Conservation (phyloP, 1,140 invertebrate species). For the Theocolax elegans region DNA sequence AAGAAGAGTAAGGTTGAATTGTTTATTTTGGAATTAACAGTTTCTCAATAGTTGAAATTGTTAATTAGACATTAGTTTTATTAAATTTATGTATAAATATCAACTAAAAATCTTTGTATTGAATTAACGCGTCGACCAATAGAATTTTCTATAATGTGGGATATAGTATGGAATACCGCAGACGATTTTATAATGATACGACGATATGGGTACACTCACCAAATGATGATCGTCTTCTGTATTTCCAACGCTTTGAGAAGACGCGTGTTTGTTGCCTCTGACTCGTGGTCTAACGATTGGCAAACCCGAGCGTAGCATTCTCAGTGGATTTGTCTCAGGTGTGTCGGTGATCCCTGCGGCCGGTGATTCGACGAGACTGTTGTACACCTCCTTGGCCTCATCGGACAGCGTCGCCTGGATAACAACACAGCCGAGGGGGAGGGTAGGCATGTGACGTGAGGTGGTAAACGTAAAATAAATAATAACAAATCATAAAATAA, state of each 20-base stretch:
- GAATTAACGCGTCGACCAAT: too few relatives aligned
- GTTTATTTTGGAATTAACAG: too few relatives aligned
- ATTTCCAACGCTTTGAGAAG: background rate
- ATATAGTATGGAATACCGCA: too few relatives aligned
- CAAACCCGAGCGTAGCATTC: conserved; percentile 76
- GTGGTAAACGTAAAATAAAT: conserved; percentile 35
- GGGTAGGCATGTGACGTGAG: conserved; percentile 35
- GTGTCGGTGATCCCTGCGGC: conserved; percentile 50
- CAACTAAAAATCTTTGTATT: too few relatives aligned
- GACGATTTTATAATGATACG: too few relatives aligned
- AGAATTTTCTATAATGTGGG: too few relatives aligned
- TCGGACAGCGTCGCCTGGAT: conserved; percentile 76
- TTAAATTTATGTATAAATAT: too few relatives aligned
- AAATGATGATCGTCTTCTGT: too few relatives aligned
- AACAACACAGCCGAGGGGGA: conserved; percentile 30
- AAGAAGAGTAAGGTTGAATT: too few relatives aligned
- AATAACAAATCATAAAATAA: conserved; percentile 7
- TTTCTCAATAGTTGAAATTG: too few relatives aligned
- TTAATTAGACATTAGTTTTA: too few relatives aligned
- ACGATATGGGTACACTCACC: too few relatives aligned
- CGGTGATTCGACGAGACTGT: conserved; percentile 86
- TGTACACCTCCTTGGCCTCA: conserved; percentile 90
- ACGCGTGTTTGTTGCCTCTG: conserved; percentile 69
- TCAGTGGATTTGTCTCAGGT: conserved; percentile 74
- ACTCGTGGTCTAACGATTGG: conserved; percentile 72